phyloP scores from a whole-genome alignment of 2,888 invertebrate species.

The Cephus rjabovi region DNA sequence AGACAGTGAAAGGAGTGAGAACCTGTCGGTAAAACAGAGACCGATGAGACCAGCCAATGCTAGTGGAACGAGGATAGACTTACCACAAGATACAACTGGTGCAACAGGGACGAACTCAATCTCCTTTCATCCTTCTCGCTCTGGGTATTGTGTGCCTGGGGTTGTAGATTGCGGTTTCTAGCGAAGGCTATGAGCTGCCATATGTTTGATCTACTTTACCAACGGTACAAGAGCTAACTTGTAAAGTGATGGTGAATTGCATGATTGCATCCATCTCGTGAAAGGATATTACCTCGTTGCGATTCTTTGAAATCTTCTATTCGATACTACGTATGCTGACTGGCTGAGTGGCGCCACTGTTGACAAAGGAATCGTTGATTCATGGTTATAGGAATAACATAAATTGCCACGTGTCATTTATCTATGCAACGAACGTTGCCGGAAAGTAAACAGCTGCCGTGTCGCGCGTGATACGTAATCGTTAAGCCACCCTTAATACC shows the following conservation, averaged over 20 bases:
- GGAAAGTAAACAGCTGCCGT: not conserved
- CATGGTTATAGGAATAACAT: not conserved
- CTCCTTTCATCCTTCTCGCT: constrained; percentile 11
- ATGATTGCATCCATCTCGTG: constrained; percentile 5
- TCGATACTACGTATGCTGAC: not conserved
- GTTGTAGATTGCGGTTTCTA: constrained; percentile 33
- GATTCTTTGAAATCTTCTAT: not conserved
- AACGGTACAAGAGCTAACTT: constrained; percentile 10
- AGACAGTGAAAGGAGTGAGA: constrained; percentile 2
- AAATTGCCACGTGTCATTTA: not conserved
- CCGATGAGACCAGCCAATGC: not conserved
- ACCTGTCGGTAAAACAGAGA: not conserved
- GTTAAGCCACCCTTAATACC: not conserved
- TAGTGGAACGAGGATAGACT: not conserved
- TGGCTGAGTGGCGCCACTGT: not conserved
- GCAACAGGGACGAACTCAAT: constrained; percentile 18
- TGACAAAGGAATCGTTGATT: not conserved
- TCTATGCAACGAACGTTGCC: not conserved
- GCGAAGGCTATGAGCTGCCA: constrained; percentile 27
- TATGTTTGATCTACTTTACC: constrained; percentile 18
- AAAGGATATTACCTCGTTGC: not conserved
- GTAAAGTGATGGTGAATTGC: constrained; percentile 8
- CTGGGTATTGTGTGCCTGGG: constrained; percentile 28
- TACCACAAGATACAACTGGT: not conserved
- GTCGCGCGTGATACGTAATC: not conserved